Evolutionary conservation across 1,140 invertebrate genomes (phyloP), one percentile per base, ranked within the genome.

Genomic region (Lepidurus apus): DNA sequence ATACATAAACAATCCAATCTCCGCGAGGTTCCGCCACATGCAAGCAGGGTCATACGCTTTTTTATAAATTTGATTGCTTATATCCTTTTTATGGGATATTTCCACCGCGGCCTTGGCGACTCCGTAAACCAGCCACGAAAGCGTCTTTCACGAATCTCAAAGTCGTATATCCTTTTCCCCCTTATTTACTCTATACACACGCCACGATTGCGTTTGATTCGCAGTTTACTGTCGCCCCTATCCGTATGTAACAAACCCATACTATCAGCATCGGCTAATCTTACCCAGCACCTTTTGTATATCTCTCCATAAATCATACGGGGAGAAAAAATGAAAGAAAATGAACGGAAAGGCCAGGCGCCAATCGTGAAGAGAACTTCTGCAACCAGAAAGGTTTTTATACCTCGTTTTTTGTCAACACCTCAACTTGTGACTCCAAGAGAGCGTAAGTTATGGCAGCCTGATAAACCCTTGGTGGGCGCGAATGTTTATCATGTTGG

Each of bases 401-500:
- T 65, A 11, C 53, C 8, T 21, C 9, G 53, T 65, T 65, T 47
- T 47, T 65, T 65, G 53, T 65, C 53, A 65, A 21, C 53, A 65
- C 53, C 53, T 65, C 53, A 65, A 65, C 53, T 65, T 65, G 53
- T 13, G 53, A 65, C 53, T 65, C 53, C 53, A 17, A 21, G 13
- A 13, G 53, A 9, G 53, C 53, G 53, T 65, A 65, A 65, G 53
- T 65, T 65, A 65, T 65, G 13, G 53, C 53, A 65, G 17, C 21
- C 53, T 17, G 53, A 65, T 65, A 65, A 65, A 65, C 53, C 53
- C 53, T 21, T 7, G 9, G 53, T 21, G 53, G 53, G 21, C 21
- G 9, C 53, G 53, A 65, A 65, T 65, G 53, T 65, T 65, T 21
- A 65, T 65, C 53, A 65, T 65, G 53, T 65, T 65, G 53, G 53